Evolutionary conservation across 2,113 vertebrate genomes (phyloP).

Genomic region (Neodon shergylaensis): DNA sequence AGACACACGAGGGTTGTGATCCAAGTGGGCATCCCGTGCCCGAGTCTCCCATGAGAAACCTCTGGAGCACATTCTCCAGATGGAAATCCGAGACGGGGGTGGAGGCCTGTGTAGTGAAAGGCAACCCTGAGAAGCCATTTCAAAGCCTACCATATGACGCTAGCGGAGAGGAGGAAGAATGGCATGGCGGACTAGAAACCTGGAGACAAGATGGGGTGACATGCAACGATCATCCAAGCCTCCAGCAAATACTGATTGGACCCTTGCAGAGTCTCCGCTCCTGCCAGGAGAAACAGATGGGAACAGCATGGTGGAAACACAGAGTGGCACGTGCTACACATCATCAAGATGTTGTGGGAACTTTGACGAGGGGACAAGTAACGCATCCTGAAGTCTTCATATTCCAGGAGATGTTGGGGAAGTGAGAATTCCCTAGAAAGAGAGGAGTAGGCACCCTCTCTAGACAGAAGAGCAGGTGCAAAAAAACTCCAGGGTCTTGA

Average conservation of each 20-base stretch:
- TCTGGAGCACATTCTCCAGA: not conserved
- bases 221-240: not conserved
- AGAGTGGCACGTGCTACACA: fast-evolving
- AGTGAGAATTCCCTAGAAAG: not conserved
- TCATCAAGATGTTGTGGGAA: not conserved
- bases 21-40: not conserved
- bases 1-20: fast-evolving
- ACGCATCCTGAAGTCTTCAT: not conserved
- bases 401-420: not conserved
- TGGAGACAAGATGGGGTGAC: not conserved
- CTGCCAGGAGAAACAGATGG: not conserved
- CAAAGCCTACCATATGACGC: not conserved
- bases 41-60: not conserved
- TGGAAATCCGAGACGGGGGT: not conserved
- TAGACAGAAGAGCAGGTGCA: not conserved
- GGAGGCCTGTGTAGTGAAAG: not conserved
- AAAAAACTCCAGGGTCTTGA: not conserved
- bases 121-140: not conserved
- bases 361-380: not conserved
- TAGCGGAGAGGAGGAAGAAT: not conserved
- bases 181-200: not conserved
- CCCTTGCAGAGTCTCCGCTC: not conserved
- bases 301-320: not conserved
- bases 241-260: not conserved
- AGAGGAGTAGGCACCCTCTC: not conserved